Conservation (phyloP, 1,140 invertebrate species). For the Halictus rubicundus region DNA sequence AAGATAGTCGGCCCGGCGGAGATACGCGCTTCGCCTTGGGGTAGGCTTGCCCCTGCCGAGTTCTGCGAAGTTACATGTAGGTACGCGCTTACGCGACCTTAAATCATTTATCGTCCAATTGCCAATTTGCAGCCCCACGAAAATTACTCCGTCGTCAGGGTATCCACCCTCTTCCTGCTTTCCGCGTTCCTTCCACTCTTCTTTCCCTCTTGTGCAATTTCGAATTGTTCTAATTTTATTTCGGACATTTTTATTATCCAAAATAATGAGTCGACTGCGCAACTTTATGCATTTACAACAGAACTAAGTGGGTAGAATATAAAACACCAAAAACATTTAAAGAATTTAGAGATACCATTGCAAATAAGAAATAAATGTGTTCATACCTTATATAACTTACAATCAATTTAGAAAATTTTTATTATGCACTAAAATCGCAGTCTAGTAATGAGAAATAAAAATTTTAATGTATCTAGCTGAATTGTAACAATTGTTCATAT, state of each 20-base stretch:
- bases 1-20: slow-evolving; percentile 52
- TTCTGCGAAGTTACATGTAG: slow-evolving; percentile 29
- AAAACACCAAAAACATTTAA: too few relatives aligned
- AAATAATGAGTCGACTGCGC: too few relatives aligned
- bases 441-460: too few relatives aligned
- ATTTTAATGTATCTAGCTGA: too few relatives aligned
- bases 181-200: slow-evolving; percentile 26
- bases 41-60: slow-evolving; percentile 45
- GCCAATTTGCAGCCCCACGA: slow-evolving; percentile 64
- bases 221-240: neutral
- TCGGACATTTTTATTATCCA: neutral
- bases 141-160: slow-evolving; percentile 55
- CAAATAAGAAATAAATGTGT: too few relatives aligned
- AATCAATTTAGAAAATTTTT: too few relatives aligned
- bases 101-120: slow-evolving; percentile 68
- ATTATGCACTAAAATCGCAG: too few relatives aligned
- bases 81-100: slow-evolving; percentile 41
- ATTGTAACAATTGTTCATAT: too few relatives aligned
- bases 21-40: slow-evolving; percentile 58
- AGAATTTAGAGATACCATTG: too few relatives aligned
- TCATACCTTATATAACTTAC: too few relatives aligned
- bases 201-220: slow-evolving; percentile 1
- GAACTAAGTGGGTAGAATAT: too few relatives aligned
- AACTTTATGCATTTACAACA: too few relatives aligned
- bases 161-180: slow-evolving; percentile 36